A percentile compares a stretch with the other conserved stretches of the same genome.
These are phyloP conservation scores for Rallus limicola DNA, from an alignment of 2,113 vertebrate species.

Conservation along the genomic window DNA sequence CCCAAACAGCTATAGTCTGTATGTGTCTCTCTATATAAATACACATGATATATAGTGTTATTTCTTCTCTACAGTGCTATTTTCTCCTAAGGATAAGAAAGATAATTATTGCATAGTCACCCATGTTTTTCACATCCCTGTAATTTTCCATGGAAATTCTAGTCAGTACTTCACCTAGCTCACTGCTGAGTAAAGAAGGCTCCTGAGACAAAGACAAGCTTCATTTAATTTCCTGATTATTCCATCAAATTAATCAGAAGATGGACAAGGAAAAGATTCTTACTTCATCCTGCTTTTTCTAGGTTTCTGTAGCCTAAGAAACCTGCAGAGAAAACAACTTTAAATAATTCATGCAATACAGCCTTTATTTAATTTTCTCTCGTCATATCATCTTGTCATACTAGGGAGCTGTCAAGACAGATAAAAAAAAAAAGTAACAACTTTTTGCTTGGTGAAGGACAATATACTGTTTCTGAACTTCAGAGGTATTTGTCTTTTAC, in stretches of 20 bases:
- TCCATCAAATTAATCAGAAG: not conserved
- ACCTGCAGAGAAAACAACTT: not conserved
- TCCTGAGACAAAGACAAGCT: not conserved
- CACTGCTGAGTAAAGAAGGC: accelerated
- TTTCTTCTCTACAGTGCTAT: not conserved
- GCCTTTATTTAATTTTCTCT: not conserved
- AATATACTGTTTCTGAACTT: not conserved
- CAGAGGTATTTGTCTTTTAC: not conserved
- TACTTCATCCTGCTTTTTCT: not conserved
- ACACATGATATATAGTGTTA: too few species aligned
- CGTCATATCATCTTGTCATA: not conserved
- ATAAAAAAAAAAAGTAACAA: not conserved
- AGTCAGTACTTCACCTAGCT: not conserved
- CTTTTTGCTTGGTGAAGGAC: not conserved
- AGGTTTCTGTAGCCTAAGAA: not conserved
- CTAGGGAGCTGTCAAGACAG: not conserved
- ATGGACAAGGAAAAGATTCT: not conserved
- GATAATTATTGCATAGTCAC: not conserved
- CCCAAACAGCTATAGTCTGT: not conserved
- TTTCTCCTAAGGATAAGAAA: not conserved
- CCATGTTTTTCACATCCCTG: not conserved
- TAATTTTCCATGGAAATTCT: not conserved
- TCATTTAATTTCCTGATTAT: not conserved
- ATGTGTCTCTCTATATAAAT: accelerated
- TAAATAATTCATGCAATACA: not conserved